These are phyloP conservation scores for Euleptes europaea DNA, from an alignment of 2,113 vertebrate species.

Conservation along the genomic window DNA sequence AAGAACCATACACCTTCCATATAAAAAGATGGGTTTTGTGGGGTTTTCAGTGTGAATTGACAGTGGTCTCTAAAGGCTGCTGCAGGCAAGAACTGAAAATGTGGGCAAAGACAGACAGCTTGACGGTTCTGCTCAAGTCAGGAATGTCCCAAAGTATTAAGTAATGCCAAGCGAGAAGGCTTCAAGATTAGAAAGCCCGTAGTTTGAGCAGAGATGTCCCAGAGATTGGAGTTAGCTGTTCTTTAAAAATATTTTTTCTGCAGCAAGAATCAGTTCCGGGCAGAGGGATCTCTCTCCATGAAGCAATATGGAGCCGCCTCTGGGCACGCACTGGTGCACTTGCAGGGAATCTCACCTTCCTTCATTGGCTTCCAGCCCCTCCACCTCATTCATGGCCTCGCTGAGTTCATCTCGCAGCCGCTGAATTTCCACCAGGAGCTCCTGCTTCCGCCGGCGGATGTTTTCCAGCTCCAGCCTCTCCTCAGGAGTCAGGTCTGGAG, in stretches of 20 bases:
- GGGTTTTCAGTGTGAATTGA: not conserved
- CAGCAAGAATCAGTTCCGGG: not conserved
- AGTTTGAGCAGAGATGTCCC: not conserved
- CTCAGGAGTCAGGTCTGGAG: slow-evolving; percentile 90
- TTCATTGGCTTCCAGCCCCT: slow-evolving; percentile 89
- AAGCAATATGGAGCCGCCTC: not conserved
- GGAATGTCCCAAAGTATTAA: not conserved
- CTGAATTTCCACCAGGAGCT: slow-evolving; percentile 90
- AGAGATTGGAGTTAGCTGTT: not conserved
- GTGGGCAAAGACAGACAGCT: not conserved
- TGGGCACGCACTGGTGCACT: not conserved
- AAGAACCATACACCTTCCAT: not conserved
- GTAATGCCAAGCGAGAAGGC: not conserved
- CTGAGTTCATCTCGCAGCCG: slow-evolving; percentile 87
- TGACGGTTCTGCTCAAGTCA: not conserved
- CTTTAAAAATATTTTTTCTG: not conserved
- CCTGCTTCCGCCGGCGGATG: slow-evolving; percentile 88
- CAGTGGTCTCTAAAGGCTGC: not conserved
- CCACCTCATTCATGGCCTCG: slow-evolving; percentile 91
- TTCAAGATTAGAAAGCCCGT: not conserved
- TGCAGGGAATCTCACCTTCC: slow-evolving; percentile 78
- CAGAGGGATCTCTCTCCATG: not conserved
- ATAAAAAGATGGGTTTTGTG: not conserved
- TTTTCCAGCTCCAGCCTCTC: slow-evolving; percentile 91
- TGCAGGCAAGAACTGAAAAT: not conserved